Evolutionary conservation across 2,113 vertebrate species (phyloP).

Genomic region (Melospiza melodia): DNA sequence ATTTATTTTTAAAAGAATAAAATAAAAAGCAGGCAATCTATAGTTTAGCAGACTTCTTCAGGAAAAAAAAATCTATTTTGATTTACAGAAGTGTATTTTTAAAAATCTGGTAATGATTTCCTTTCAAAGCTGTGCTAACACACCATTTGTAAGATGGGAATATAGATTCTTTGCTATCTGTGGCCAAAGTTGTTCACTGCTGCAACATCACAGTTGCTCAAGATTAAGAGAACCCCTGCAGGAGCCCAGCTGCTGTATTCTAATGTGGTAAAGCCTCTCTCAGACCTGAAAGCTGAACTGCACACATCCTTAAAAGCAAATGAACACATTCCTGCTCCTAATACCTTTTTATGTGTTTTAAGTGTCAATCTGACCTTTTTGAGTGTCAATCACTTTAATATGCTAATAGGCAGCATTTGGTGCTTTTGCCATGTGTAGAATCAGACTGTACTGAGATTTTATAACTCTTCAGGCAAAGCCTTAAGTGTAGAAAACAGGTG

Average conservation of each 20-base stretch:
- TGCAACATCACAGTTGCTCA: background rate
- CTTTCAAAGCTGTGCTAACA: background rate
- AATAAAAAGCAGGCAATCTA: background rate
- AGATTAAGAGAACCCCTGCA: background rate
- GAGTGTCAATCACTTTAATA: background rate
- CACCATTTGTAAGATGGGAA: background rate
- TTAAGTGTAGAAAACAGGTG: background rate
- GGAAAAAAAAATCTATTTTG: background rate
- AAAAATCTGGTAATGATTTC: background rate
- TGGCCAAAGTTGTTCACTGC: background rate
- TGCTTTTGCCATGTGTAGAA: background rate
- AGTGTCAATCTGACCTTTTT: background rate
- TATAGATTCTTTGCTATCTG: background rate
- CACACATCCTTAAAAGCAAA: background rate
- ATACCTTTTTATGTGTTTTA: background rate
- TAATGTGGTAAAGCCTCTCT: background rate
- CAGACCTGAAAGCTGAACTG: background rate
- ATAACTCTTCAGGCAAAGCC: background rate
- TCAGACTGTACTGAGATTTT: background rate
- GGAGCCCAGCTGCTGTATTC: background rate
- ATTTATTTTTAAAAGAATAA: background rate
- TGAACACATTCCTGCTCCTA: background rate
- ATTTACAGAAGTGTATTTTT: background rate
- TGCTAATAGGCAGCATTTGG: background rate
- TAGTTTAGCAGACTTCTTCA: background rate